These are phyloP conservation scores for Nothoprocta pentlandii DNA, from an alignment of 2,113 vertebrate species.

Conservation along the genomic window DNA sequence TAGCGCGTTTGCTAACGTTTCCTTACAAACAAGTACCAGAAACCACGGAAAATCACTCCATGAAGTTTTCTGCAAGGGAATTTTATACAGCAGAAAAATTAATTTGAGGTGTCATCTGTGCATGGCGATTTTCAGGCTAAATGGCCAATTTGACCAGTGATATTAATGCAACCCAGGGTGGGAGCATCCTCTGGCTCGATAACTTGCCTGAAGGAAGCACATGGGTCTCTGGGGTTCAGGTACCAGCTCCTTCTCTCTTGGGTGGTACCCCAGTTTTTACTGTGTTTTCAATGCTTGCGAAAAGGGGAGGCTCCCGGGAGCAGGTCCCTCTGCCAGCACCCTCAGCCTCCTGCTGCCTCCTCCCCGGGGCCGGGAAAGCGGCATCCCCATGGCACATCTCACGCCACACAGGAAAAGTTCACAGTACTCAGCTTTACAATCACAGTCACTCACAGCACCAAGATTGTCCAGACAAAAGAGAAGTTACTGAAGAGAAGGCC, in stretches of 20 bases:
- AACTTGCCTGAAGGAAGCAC: not conserved
- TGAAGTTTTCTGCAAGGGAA: not conserved
- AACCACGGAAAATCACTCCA: not conserved
- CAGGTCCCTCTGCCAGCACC: not conserved
- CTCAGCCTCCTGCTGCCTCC: not conserved
- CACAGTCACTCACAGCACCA: slow-evolving; percentile 75
- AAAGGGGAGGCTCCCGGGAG: slow-evolving; percentile 10
- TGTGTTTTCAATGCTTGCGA: not conserved
- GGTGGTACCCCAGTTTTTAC: not conserved
- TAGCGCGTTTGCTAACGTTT: not conserved
- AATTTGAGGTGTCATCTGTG: not conserved
- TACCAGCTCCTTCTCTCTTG: not conserved
- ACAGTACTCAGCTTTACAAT: slow-evolving; percentile 72
- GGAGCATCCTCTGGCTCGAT: not conserved
- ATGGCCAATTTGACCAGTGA: not conserved
- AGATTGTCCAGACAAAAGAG: slow-evolving; percentile 68
- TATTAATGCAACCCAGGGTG: not conserved
- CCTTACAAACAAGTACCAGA: not conserved
- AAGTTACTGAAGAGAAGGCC: slow-evolving; percentile 47
- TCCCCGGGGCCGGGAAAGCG: slow-evolving; percentile 29
- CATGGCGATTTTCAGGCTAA: not conserved
- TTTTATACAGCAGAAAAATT: not conserved
- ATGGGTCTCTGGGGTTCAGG: not conserved
- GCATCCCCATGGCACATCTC: slow-evolving; percentile 53
- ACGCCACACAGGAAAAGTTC: slow-evolving; percentile 56